Percentiles rank a stretch among this genome's conserved stretches.
These are phyloP conservation scores for Hedychridium roseum DNA, from an alignment of 2,888 invertebrate genomes.

Conservation along the genomic window DNA sequence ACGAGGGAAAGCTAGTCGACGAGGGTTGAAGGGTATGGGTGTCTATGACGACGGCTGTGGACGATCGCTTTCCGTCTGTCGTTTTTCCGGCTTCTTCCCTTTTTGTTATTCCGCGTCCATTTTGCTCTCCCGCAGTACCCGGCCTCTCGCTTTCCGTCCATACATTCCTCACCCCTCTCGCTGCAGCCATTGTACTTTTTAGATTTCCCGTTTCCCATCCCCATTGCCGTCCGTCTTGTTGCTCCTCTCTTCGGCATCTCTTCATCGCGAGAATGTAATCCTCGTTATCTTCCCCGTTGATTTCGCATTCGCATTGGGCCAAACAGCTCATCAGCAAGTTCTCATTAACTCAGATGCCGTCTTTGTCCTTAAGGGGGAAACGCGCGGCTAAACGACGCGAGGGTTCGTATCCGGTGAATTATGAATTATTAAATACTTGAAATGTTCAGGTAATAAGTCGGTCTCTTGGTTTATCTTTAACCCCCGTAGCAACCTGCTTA, in stretches of 20 bases:
- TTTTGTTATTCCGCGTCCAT: slow-evolving; percentile 1
- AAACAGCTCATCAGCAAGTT: no score
- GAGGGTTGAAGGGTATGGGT: slow-evolving; percentile 15
- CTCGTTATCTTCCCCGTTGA: not conserved
- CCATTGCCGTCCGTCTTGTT: not conserved
- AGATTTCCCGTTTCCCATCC: not conserved
- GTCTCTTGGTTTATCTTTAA: no score
- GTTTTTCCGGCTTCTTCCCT: slow-evolving; percentile 1
- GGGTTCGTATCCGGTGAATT: no score
- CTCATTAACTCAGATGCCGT: no score
- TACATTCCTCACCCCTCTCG: not conserved
- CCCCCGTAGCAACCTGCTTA: no score
- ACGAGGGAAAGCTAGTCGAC: slow-evolving; percentile 4
- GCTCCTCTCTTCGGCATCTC: not conserved
- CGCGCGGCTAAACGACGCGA: no score
- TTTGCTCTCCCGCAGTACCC: no score
- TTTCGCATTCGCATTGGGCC: not conserved
- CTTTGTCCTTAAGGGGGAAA: no score
- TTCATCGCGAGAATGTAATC: not conserved
- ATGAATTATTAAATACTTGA: no score
- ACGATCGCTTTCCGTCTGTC: slow-evolving; percentile 3
- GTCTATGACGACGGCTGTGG: slow-evolving; percentile 14
- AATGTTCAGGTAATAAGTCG: no score
- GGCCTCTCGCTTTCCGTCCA: no score
- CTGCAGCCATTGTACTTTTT: not conserved